Evolutionary conservation across 2,797 vertebrate species (phyloP).

Genomic region (Hydrocynus forskahlii): DNA sequence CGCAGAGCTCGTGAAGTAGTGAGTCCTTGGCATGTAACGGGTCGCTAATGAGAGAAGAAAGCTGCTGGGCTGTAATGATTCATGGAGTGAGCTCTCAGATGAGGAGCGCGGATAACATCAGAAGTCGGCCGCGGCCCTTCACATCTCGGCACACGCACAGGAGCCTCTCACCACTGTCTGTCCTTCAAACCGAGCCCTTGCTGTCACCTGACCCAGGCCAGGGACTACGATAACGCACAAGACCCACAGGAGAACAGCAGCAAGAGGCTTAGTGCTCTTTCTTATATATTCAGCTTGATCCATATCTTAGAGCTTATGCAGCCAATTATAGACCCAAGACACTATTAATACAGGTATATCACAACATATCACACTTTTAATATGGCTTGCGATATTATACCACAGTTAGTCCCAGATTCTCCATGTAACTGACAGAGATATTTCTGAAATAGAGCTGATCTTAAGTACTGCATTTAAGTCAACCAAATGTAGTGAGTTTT

Average conservation of each 20-base stretch:
- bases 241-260: not conserved
- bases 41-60: constrained; percentile 50
- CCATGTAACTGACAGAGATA: too few species aligned
- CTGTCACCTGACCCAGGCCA: constrained; percentile 16
- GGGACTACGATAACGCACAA: not conserved
- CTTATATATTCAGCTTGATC: too few species aligned
- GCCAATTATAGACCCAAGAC: too few species aligned
- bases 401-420: too few species aligned
- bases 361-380: too few species aligned
- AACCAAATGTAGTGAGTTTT: too few species aligned
- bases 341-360: too few species aligned
- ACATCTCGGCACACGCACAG: constrained; percentile 18
- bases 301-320: too few species aligned
- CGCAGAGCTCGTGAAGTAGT: constrained; percentile 38
- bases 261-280: not conserved
- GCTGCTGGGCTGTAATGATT: constrained; percentile 38
- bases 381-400: too few species aligned
- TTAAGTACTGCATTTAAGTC: too few species aligned
- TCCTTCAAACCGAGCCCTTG: constrained; percentile 25
- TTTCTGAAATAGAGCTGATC: too few species aligned
- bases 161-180: not conserved
- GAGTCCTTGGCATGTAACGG: constrained; percentile 50
- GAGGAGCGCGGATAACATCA: constrained; percentile 42
- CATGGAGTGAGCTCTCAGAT: constrained; percentile 35
- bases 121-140: constrained; percentile 18